phyloP scores from a whole-genome alignment of 2,113 vertebrate genomes.

The Ictalurus punctatus region DNA sequence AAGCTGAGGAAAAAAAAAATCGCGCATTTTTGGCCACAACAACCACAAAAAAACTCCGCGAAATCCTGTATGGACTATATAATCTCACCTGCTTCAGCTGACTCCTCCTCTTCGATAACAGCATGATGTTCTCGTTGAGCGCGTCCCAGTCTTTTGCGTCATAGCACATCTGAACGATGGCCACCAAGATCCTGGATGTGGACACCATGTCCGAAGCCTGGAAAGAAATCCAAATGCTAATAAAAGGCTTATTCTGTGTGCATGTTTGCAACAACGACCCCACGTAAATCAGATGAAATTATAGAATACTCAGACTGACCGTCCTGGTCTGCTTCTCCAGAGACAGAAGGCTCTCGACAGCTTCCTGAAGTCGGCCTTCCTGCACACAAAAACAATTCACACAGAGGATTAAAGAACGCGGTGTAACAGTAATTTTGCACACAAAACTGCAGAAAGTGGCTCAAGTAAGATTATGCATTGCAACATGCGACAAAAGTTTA shows the following conservation, averaged over 20 bases:
- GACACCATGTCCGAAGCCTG: constrained; percentile 98
- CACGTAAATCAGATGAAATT: not conserved
- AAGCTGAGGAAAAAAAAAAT: no score
- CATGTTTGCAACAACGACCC: accelerated
- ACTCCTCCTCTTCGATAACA: constrained; percentile 94
- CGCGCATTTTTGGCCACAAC: no score
- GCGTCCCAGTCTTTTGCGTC: constrained; percentile 96
- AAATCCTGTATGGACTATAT: no score
- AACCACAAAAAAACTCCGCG: no score
- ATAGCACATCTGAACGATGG: constrained; percentile 95
- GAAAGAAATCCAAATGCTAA: not conserved
- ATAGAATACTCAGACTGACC: constrained; percentile 69
- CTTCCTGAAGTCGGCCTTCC: constrained; percentile 96
- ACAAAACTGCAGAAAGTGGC: not conserved
- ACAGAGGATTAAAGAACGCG: not conserved
- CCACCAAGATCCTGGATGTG: constrained; percentile 94
- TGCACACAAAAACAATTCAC: constrained; percentile 55
- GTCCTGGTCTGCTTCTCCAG: constrained; percentile 98
- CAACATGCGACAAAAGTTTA: not conserved
- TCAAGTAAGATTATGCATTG: not conserved
- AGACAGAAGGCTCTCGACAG: constrained; percentile 90
- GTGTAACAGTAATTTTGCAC: not conserved
- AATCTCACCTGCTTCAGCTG: constrained; percentile 92
- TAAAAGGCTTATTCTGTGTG: not conserved
- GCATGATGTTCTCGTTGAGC: constrained; percentile 97